These are phyloP conservation scores for Gracilinanus agilis DNA, from an alignment of 2,113 vertebrate genomes.

Conservation along the genomic window DNA sequence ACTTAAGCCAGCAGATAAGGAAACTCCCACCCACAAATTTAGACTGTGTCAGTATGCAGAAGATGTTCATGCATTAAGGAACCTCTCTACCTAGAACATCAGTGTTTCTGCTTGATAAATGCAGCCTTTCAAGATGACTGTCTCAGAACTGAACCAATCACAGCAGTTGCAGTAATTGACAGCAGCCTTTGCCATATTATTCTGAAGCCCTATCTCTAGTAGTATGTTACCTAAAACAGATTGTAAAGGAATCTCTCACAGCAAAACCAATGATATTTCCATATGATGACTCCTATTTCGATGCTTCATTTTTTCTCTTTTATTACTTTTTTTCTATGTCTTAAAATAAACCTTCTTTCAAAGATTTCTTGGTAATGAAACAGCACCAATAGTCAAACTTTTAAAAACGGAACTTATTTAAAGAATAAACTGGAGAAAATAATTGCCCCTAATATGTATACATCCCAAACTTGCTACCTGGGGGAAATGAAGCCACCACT, in stretches of 20 bases:
- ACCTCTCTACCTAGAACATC: neutral
- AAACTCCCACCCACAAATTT: neutral
- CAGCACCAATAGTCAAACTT: neutral
- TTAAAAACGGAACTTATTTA: neutral
- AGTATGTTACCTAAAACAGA: neutral
- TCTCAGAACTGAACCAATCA: neutral
- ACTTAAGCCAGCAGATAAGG: neutral
- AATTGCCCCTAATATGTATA: neutral
- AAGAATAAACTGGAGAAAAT: neutral
- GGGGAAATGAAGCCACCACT: neutral
- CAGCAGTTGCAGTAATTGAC: neutral
- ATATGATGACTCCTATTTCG: neutral
- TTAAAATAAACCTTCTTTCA: neutral
- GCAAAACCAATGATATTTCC: neutral
- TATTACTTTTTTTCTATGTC: conserved; percentile 11
- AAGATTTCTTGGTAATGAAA: conserved; percentile 24
- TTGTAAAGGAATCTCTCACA: neutral
- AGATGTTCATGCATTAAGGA: neutral
- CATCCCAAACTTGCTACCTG: neutral
- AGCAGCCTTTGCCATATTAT: neutral
- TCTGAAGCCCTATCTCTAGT: neutral
- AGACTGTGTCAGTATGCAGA: neutral
- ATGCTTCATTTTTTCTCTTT: neutral
- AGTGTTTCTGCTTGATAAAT: neutral
- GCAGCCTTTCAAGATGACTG: neutral